Evolutionary conservation across 2,888 invertebrate genomes (phyloP), one percentile per base, ranked within the genome.

Genomic region (Parnassius glacialis): DNA sequence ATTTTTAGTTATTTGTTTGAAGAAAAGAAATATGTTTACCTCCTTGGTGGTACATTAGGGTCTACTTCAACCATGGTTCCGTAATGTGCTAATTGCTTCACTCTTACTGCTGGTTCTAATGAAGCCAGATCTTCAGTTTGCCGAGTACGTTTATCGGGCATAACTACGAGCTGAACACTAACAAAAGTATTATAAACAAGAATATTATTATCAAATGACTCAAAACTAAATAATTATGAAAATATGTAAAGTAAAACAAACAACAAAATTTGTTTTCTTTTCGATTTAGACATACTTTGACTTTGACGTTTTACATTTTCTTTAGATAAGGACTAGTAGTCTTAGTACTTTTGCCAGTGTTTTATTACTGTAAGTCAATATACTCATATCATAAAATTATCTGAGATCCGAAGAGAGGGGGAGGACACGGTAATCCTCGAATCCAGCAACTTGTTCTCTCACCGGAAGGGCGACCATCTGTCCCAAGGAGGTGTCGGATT

Each of bases 41-140:
- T 94, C 78, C 93, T 92, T n/a, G 95, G 94, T 62, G 95, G 95
- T 70, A 95, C 94, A 76, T 95, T 94, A 13, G 93, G 92, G 81
- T 96, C 95, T 57, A 96, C 94, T 65, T 95, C 94, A 48, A 96
- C 94, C 68, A 93, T 90, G 69, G 94, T 94, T 34, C 95, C 95
- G 71, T 92, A 93, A 72, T 94, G 93, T 13, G 94, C 94, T 61
- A 96, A 84, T 68, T 93, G 90, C 79, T 94, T 94, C 42, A 96
- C 92, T 66, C 96, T 92, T 61, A 91, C 92, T 60, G 94, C 92
- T 5, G 96, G 95, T 67, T 95, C 94, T 69, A 94, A 79, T 57
- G 87, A 83, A 65, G 85, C 83, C 62, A 86, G 72, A 70, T 89
- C 88, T 59, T 79, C 68, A 52, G 76, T 65, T 65, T 80, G 62